Conservation (phyloP, 2,113 vertebrate species). For the Capreolus pygargus region DNA sequence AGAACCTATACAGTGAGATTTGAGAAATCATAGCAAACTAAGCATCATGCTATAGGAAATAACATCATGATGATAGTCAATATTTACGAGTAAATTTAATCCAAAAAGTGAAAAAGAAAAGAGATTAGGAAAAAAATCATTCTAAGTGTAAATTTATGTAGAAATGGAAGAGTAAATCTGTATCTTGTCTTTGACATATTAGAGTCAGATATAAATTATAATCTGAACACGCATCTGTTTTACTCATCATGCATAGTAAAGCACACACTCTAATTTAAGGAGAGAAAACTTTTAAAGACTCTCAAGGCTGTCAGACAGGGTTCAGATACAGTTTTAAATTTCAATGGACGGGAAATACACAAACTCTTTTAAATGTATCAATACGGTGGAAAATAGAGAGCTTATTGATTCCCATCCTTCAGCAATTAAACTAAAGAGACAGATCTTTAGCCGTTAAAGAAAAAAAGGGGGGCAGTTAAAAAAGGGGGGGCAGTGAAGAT, state of each 20-base stretch:
- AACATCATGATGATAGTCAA: not conserved
- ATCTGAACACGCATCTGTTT: not conserved
- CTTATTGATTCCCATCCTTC: not conserved
- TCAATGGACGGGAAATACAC: not conserved
- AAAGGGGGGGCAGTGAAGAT: rapidly evolving
- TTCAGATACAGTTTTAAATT: not conserved
- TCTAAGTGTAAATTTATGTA: not conserved
- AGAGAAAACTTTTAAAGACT: not conserved
- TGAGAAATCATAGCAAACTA: not conserved
- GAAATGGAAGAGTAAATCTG: not conserved
- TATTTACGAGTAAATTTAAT: not conserved
- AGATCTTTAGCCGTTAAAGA: not conserved
- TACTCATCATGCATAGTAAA: not conserved
- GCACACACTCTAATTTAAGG: rapidly evolving
- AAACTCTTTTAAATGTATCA: not conserved
- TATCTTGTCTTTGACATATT: not conserved
- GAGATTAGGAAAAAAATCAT: not conserved
- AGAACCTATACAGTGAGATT: not conserved
- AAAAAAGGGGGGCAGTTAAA: not conserved
- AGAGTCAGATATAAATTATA: not conserved
- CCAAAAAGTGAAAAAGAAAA: not conserved
- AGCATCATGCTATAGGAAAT: not conserved
- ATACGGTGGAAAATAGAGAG: not conserved
- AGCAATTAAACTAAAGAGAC: not conserved
- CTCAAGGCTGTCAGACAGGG: not conserved